These are phyloP conservation scores for Lepidocyrtoides sp. DNA, from an alignment of 2,888 invertebrate species.

Conservation along the genomic window DNA sequence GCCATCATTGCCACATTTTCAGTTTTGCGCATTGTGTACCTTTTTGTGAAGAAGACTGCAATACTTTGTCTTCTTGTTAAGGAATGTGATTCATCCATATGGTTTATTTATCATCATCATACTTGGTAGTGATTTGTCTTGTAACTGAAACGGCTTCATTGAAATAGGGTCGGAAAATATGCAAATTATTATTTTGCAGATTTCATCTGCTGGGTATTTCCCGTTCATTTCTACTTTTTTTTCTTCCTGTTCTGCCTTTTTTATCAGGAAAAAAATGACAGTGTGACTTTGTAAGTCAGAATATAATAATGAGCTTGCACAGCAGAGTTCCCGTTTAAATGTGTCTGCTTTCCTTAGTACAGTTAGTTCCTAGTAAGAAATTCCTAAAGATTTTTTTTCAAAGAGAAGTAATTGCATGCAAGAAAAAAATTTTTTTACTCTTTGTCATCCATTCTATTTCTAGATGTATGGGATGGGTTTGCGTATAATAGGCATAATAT, in stretches of 20 bases:
- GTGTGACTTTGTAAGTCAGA: background rate
- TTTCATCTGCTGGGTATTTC: background rate
- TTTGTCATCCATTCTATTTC: background rate
- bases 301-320: background rate
- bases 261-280: background rate
- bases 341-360: too few species aligned
- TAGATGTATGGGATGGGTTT: too few species aligned
- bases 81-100: constrained; percentile 34
- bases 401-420: too few species aligned
- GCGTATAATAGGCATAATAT: too few species aligned
- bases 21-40: constrained; percentile 22
- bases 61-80: background rate
- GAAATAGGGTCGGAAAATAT: background rate
- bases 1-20: constrained; percentile 49
- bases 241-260: background rate
- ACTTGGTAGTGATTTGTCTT: too few species aligned
- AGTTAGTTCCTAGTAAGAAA: too few species aligned
- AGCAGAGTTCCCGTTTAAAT: background rate
- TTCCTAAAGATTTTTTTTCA: too few species aligned
- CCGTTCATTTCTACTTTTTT: background rate
- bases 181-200: too few species aligned
- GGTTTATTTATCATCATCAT: too few species aligned
- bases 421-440: background rate
- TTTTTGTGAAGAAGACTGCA: constrained; percentile 4
- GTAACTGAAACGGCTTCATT: constrained; percentile 11